A percentile compares a stretch with the other conserved stretches of the same genome.
These are phyloP conservation scores for Channallabes apus DNA, from an alignment of 2,797 vertebrate genomes.

Conservation along the genomic window DNA sequence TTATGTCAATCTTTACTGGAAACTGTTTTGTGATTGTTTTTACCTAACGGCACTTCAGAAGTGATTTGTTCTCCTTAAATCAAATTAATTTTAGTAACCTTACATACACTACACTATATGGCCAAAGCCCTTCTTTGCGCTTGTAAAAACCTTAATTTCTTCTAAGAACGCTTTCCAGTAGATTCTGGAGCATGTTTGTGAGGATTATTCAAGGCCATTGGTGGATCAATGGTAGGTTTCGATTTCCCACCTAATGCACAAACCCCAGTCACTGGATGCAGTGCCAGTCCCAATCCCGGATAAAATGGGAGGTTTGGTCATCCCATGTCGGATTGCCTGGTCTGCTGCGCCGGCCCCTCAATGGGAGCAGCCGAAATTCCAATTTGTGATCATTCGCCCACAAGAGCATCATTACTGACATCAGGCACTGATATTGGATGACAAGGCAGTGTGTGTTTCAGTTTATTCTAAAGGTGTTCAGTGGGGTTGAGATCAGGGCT, in stretches of 20 bases:
- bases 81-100: neutral
- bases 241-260: no score
- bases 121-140: neutral
- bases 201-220: neutral
- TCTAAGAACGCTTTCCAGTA: neutral
- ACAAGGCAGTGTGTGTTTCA: neutral
- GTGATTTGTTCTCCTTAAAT: neutral
- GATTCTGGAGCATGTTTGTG: neutral
- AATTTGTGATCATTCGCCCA: no score
- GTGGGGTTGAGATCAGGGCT: neutral
- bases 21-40: neutral
- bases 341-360: no score
- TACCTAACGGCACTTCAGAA: neutral
- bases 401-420: neutral
- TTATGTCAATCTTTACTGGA: neutral
- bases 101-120: neutral
- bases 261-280: no score
- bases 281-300: no score
- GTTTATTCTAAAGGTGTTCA: neutral
- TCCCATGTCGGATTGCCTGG: no score
- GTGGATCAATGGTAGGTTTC: no score
- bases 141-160: neutral
- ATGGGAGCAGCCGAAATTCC: no score
- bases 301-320: no score
- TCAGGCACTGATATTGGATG: neutral